Conservation (phyloP, 2,797 vertebrate species). For the Eulemur mongoz region DNA sequence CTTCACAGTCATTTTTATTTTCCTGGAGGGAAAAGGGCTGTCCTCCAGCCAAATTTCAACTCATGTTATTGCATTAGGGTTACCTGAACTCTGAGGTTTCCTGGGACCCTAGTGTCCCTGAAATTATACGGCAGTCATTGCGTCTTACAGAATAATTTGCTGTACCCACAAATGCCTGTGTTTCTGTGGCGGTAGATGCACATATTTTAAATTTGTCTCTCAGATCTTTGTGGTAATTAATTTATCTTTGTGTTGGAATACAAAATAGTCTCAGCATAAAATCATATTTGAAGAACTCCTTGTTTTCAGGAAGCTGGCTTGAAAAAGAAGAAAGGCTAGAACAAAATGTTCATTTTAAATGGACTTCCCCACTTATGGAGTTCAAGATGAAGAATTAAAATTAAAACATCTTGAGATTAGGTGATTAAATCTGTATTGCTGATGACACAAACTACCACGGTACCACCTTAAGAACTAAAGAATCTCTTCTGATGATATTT, state of each 20-base stretch:
- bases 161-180: not conserved
- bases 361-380: constrained; percentile 56
- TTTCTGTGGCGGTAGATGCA: not conserved
- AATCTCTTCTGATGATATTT: not conserved
- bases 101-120: not conserved
- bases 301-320: constrained; percentile 54
- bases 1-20: not conserved
- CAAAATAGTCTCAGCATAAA: constrained; percentile 5
- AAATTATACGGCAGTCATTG: no score
- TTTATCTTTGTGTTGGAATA: constrained; percentile 25
- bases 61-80: no score
- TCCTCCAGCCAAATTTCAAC: not conserved
- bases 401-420: constrained; percentile 77
- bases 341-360: constrained; percentile 80
- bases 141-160: not conserved
- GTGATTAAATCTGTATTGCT: constrained; percentile 71
- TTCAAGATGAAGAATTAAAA: constrained; percentile 77
- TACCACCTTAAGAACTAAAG: not conserved
- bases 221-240: not conserved
- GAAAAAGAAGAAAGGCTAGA: constrained; percentile 62
- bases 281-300: constrained; percentile 25
- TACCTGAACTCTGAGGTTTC: not conserved
- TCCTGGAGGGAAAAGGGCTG: not conserved
- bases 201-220: not conserved
- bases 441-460: constrained; percentile 48